These are phyloP conservation scores for Pogonomyrmex barbatus DNA, from an alignment of 1,140 invertebrate species.

Conservation along the genomic window DNA sequence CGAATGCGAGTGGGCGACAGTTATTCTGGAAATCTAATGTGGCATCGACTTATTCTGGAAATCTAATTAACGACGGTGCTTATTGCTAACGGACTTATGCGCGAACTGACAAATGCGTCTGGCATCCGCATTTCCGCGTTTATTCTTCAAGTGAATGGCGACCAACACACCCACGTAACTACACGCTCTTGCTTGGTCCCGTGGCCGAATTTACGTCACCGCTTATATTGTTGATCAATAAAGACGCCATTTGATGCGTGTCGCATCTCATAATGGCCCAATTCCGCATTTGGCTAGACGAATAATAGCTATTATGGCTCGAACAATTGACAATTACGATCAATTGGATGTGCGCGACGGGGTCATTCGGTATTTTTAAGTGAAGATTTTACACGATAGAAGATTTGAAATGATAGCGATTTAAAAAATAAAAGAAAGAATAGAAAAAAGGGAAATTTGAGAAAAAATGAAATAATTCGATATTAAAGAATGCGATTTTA, in stretches of 20 bases:
- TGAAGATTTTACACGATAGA: too few species aligned
- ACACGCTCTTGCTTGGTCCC: not conserved
- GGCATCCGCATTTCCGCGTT: constrained; percentile 37
- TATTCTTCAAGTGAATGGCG: not conserved
- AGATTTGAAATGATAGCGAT: not conserved
- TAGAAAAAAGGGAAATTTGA: not conserved
- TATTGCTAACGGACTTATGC: constrained; percentile 21
- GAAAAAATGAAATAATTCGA: not conserved
- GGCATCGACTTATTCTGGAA: constrained; percentile 22
- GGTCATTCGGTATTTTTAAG: not conserved
- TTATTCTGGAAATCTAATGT: constrained; percentile 18
- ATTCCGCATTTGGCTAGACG: constrained; percentile 3
- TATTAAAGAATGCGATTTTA: not conserved
- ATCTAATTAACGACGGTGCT: constrained; percentile 44
- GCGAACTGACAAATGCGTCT: not conserved
- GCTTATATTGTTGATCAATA: constrained; percentile 44
- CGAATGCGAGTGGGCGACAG: not conserved
- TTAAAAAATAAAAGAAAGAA: not conserved
- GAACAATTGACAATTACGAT: not conserved
- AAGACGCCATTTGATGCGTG: constrained; percentile 15
- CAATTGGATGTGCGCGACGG: not conserved
- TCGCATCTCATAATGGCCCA: constrained; percentile 19
- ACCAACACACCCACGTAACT: constrained; percentile 7
- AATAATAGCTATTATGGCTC: not conserved
- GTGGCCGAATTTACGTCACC: constrained; percentile 47